These are phyloP conservation scores for Patagioenas fasciata DNA, from an alignment of 2,113 vertebrate species.

Conservation along the genomic window DNA sequence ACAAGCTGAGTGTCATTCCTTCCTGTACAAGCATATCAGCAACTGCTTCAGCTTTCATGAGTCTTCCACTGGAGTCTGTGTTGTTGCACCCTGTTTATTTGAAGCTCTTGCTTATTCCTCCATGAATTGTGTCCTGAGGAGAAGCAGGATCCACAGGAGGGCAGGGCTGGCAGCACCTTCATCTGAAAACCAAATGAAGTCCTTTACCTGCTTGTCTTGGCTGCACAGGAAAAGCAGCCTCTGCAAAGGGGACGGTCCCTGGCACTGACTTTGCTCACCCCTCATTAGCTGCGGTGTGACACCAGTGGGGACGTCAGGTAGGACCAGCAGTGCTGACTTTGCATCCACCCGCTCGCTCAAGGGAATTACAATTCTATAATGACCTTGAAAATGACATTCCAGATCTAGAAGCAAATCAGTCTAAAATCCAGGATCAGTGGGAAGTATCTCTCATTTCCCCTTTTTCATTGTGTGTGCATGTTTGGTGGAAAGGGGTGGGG, in stretches of 20 bases:
- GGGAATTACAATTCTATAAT: accelerated
- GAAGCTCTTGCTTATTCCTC: neutral
- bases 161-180: neutral
- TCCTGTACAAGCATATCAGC: accelerated
- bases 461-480: accelerated
- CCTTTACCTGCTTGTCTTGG: neutral
- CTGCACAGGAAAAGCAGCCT: neutral
- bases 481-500: neutral
- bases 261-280: neutral
- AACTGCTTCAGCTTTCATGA: neutral
- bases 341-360: accelerated
- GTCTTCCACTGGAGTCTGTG: neutral
- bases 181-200: neutral
- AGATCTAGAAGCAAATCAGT: neutral
- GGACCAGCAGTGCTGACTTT: neutral
- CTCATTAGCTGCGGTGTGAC: accelerated
- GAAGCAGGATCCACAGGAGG: neutral
- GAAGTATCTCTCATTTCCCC: neutral
- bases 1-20: neutral
- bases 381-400: neutral
- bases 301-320: neutral
- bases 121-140: neutral
- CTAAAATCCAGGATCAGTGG: neutral
- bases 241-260: neutral
- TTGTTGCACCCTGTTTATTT: neutral